Evolutionary conservation across 2,888 invertebrate species (phyloP).

Genomic region (Drosophila paranaensis): DNA sequence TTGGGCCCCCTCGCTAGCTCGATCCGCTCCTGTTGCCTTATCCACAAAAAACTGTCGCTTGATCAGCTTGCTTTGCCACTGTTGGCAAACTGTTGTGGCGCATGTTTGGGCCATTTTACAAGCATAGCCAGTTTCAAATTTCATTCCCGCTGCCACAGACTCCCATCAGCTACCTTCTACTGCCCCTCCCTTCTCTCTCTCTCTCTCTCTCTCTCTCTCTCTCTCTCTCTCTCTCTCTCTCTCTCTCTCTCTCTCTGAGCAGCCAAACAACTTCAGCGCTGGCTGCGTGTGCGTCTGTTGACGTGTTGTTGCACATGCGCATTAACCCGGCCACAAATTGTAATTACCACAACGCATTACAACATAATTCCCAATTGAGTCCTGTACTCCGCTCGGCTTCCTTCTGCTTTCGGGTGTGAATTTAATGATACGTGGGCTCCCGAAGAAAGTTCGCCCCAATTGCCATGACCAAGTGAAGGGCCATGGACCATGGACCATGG

Average conservation of each 20-base stretch:
- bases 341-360: slow-evolving; percentile 81
- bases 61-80: slow-evolving; percentile 69
- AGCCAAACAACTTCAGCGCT: slow-evolving; percentile 13
- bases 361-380: slow-evolving; percentile 73
- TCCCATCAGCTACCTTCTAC: not conserved
- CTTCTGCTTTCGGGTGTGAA: slow-evolving; percentile 67
- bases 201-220: not conserved
- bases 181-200: not conserved
- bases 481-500: not conserved
- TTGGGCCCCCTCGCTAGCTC: not conserved
- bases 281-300: slow-evolving; percentile 60
- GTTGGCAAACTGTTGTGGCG: slow-evolving; percentile 69
- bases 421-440: slow-evolving; percentile 63
- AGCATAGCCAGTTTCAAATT: slow-evolving; percentile 78
- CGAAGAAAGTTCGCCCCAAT: slow-evolving; percentile 71
- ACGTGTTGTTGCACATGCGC: slow-evolving; percentile 81
- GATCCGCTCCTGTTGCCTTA: slow-evolving; percentile 51
- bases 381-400: slow-evolving; percentile 17
- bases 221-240: not conserved
- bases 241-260: not conserved
- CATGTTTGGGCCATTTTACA: slow-evolving; percentile 80
- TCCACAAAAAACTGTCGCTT: slow-evolving; percentile 66
- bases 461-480: slow-evolving; percentile 31
- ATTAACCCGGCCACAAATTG: slow-evolving; percentile 79
- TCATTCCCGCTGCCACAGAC: slow-evolving; percentile 63